These are phyloP conservation scores for Cryptoblepharus egeriae DNA, from an alignment of 2,797 vertebrate genomes.

Conservation along the genomic window DNA sequence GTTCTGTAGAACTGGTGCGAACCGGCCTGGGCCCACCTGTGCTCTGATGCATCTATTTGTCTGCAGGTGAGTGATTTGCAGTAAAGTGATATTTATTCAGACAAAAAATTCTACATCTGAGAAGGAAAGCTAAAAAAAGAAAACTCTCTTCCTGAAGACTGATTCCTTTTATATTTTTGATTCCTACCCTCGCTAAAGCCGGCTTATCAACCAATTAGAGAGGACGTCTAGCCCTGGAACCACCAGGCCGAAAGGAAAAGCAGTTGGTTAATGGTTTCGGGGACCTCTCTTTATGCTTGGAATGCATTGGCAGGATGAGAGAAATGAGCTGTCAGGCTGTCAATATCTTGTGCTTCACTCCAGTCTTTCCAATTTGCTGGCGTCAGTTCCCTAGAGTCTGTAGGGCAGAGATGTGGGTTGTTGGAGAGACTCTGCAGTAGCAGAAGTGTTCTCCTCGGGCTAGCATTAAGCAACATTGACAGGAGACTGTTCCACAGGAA, in stretches of 20 bases:
- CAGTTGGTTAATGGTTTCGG: slow-evolving; percentile 26
- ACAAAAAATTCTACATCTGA: too few species aligned
- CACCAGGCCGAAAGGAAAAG: background rate
- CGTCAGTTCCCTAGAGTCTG: background rate
- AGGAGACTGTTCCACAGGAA: background rate
- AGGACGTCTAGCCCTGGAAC: slow-evolving; percentile 1
- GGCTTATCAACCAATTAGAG: slow-evolving; percentile 10
- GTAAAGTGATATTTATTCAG: too few species aligned
- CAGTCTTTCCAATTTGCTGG: slow-evolving; percentile 14
- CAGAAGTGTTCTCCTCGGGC: background rate
- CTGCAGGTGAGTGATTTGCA: too few species aligned
- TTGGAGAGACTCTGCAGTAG: slow-evolving; percentile 7
- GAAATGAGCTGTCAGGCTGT: slow-evolving; percentile 25
- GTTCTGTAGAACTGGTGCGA: too few species aligned
- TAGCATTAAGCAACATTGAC: slow-evolving; percentile 10
- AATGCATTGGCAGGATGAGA: slow-evolving; percentile 10
- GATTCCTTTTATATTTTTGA: background rate
- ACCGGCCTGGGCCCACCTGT: too few species aligned
- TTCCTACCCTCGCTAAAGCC: background rate
- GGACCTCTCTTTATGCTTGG: slow-evolving; percentile 1
- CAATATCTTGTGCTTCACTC: slow-evolving; percentile 7
- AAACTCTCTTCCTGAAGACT: background rate
- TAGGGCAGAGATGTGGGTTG: slow-evolving; percentile 1
- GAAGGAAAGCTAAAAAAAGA: background rate
- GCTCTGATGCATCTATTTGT: too few species aligned